phyloP scores from a whole-genome alignment of 2,797 vertebrate species.

The Sebastes matsubarae region DNA sequence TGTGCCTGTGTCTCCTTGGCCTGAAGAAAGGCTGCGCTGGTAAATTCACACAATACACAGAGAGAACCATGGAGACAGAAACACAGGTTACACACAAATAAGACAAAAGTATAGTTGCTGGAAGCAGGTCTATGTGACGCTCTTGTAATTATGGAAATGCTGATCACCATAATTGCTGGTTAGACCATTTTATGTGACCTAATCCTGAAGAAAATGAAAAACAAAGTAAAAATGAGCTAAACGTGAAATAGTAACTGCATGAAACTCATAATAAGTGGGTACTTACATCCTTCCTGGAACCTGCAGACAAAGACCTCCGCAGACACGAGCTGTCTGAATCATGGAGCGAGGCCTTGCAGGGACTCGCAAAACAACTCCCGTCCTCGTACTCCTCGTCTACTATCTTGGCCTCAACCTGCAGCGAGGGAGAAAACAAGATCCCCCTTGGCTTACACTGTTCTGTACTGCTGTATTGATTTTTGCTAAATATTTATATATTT shows the following conservation, averaged over 20 bases:
- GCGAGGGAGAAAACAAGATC: constrained; percentile 37
- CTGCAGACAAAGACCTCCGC: constrained; percentile 29
- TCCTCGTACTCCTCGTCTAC: constrained; percentile 69
- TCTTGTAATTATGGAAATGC: constrained; percentile 45
- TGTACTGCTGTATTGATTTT: constrained; percentile 54
- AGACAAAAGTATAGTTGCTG: constrained; percentile 22
- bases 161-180: constrained; percentile 61
- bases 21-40: constrained; percentile 4
- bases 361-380: constrained; percentile 24
- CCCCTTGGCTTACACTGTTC: constrained; percentile 44
- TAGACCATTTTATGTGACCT: constrained; percentile 47
- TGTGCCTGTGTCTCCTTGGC: constrained; percentile 18
- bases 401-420: constrained; percentile 72
- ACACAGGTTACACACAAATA: constrained; percentile 42
- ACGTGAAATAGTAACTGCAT: constrained; percentile 34
- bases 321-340: constrained; percentile 21
- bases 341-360: constrained; percentile 33
- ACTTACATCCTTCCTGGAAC: constrained; percentile 52
- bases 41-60: constrained; percentile 32
- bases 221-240: constrained; percentile 51
- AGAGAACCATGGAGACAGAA: constrained; percentile 31
- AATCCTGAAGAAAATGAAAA: constrained; percentile 49
- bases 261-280: constrained; percentile 34
- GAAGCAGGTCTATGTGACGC: constrained; percentile 26
- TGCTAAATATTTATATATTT: constrained; percentile 55